Evolutionary conservation across 1,140 invertebrate species (phyloP).

Genomic region (Bathynomus jamesi): DNA sequence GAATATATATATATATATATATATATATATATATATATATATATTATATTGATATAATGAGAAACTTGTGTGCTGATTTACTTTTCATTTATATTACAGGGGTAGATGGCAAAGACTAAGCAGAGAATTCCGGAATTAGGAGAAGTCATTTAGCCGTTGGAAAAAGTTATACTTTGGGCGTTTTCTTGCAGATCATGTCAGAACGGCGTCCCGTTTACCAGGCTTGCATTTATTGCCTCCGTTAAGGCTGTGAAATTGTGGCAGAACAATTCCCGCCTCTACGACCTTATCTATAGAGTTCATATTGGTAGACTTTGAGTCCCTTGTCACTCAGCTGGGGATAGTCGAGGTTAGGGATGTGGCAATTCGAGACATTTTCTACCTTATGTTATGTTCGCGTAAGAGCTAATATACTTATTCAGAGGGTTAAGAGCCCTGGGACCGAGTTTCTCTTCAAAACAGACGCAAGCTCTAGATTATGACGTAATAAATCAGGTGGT

Average conservation of each 20-base stretch:
- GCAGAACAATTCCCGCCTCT: constrained; percentile 29
- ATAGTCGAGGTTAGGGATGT: background rate
- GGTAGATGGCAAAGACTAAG: background rate
- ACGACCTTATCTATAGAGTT: constrained; percentile 20
- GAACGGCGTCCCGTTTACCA: constrained; percentile 27
- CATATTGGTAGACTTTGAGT: constrained; percentile 25
- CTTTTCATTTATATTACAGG: background rate
- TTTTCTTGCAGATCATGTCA: constrained; percentile 1
- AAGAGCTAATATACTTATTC: constrained; percentile 31
- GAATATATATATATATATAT: too few species aligned
- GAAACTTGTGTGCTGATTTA: background rate
- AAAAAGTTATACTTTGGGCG: background rate
- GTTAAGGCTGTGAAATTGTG: constrained; percentile 17
- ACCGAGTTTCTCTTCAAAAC: constrained; percentile 35
- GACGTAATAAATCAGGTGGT: constrained; percentile 36
- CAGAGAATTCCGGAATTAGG: background rate
- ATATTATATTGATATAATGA: too few species aligned
- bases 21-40: background rate
- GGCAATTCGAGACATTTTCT: constrained; percentile 25
- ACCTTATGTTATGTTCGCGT: constrained; percentile 20
- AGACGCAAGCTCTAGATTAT: constrained; percentile 37
- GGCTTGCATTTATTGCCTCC: constrained; percentile 36
- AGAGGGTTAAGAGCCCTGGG: constrained; percentile 25
- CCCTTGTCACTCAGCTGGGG: constrained; percentile 20
- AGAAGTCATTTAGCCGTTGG: background rate